phyloP scores from a whole-genome alignment of 2,797 vertebrate genomes.

The Rhodeus uyekii region DNA sequence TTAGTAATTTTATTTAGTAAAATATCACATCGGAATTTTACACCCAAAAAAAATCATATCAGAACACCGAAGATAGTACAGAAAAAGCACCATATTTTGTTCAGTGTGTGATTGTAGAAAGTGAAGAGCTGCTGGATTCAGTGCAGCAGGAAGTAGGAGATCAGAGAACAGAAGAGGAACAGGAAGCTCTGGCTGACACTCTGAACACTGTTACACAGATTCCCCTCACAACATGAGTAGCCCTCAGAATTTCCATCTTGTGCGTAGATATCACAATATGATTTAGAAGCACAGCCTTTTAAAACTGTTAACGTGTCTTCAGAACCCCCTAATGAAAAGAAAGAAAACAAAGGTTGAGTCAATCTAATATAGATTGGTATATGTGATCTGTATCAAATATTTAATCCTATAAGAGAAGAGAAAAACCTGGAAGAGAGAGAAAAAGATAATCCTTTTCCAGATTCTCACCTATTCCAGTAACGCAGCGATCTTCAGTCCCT shows the following conservation, averaged over 20 bases:
- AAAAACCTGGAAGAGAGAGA: not conserved
- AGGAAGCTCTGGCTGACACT: not conserved
- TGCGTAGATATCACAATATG: not conserved
- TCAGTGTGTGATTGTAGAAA: no score
- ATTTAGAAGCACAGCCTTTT: not conserved
- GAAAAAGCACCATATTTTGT: no score
- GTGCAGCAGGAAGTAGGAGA: no score
- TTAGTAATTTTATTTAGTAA: no score
- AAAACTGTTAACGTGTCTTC: accelerated
- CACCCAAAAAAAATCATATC: no score
- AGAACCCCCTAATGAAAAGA: not conserved
- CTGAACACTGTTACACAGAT: not conserved
- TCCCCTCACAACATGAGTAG: not conserved
- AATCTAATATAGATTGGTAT: not conserved
- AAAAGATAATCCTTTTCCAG: not conserved
- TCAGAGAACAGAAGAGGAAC: no score
- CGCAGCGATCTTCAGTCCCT: not conserved
- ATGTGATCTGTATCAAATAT: not conserved
- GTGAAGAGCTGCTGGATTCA: no score
- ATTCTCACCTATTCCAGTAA: not conserved
- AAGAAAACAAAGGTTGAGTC: not conserved
- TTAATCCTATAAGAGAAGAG: no score
- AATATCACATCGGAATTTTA: no score
- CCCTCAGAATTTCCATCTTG: accelerated
- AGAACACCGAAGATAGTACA: no score